Conservation (phyloP, 1,140 invertebrate species). For the Cherax destructor region DNA sequence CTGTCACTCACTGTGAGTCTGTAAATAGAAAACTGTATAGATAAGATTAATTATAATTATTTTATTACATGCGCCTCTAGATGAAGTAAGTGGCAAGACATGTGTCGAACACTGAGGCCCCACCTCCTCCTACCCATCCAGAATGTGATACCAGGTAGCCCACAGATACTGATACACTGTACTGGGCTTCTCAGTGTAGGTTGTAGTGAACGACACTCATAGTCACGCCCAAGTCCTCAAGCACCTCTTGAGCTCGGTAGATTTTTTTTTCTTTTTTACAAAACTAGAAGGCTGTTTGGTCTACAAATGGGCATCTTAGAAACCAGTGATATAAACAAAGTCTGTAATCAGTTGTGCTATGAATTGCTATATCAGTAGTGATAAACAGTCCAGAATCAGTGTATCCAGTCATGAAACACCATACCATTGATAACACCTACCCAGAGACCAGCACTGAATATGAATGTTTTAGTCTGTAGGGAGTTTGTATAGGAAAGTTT, state of each 20-base stretch:
- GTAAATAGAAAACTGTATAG: conserved; percentile 51
- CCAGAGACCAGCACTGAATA: not conserved
- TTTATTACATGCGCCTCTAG: conserved; percentile 64
- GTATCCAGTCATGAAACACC: not conserved
- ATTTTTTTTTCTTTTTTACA: not conserved
- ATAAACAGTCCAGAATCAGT: not conserved
- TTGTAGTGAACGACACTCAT: conserved; percentile 41
- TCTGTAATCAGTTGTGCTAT: too few relatives aligned
- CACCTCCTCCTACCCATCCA: conserved; percentile 64
- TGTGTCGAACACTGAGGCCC: conserved; percentile 44
- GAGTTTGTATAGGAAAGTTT: not conserved
- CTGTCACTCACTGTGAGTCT: conserved; percentile 56
- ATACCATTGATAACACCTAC: not conserved
- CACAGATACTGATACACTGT: not conserved
- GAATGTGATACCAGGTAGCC: conserved; percentile 55
- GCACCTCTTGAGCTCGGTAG: conserved; percentile 25
- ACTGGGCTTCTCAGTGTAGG: conserved; percentile 52
- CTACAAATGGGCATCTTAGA: not conserved
- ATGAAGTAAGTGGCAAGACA: conserved; percentile 41
- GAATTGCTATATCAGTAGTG: too few relatives aligned
- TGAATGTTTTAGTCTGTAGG: not conserved
- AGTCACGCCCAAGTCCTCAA: conserved; percentile 23
- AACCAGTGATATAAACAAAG: not conserved
- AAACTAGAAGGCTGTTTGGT: not conserved
- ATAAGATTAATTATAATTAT: conserved; percentile 65